phyloP scores from a whole-genome alignment of 1,140 invertebrate species.

The Drosophila oshimai region DNA sequence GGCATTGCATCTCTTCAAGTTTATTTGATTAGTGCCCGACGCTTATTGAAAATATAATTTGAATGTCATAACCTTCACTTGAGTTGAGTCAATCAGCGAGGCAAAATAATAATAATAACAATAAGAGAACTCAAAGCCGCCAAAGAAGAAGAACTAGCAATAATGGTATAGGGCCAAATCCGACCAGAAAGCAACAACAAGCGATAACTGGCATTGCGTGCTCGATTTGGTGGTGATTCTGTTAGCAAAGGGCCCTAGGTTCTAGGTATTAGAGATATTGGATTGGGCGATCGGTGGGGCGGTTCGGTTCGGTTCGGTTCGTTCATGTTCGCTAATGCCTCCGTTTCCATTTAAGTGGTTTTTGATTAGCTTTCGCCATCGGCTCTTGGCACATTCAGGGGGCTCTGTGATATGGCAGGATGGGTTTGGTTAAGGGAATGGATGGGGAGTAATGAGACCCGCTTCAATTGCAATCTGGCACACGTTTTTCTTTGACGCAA shows the following conservation, averaged over 20 bases:
- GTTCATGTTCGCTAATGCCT: conserved; percentile 52
- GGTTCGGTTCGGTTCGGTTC: too few relatives aligned
- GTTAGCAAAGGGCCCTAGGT: conserved; percentile 2
- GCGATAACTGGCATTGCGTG: conserved; percentile 28
- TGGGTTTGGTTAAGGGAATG: background rate
- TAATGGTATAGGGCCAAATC: background rate
- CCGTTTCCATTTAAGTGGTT: conserved; percentile 60
- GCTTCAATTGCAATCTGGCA: conserved; percentile 2
- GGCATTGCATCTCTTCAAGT: conserved; percentile 46
- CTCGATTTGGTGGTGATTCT: background rate
- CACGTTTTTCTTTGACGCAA: background rate
- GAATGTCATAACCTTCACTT: conserved; percentile 74
- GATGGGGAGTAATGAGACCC: conserved; percentile 6
- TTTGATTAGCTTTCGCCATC: conserved; percentile 60
- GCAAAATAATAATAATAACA: conserved; percentile 19
- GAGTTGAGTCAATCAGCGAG: conserved; percentile 61
- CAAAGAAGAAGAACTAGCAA: background rate
- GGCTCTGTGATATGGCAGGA: background rate
- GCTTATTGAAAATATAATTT: conserved; percentile 78
- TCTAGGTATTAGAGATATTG: background rate
- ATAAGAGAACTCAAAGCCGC: conserved; percentile 5
- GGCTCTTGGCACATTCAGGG: background rate
- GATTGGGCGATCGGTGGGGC: background rate
- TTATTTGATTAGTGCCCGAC: conserved; percentile 34
- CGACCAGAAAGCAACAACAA: background rate